Conservation (phyloP, 2,113 vertebrate species). For the Dolichotis patagonum region DNA sequence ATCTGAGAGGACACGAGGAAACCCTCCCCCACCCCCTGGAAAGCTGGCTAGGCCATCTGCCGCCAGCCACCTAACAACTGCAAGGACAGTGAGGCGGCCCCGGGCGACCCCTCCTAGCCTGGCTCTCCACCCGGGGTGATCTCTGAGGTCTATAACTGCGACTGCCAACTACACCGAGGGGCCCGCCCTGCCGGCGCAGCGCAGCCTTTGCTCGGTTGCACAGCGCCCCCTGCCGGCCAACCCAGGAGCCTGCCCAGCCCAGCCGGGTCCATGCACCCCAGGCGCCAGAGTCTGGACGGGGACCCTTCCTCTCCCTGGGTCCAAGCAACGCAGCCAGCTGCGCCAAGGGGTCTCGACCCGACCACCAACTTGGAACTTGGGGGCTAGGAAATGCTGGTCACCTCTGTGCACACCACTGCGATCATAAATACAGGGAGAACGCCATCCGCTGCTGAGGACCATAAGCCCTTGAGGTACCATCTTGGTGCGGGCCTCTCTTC, state of each 20-base stretch:
- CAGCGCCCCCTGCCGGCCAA: constrained; percentile 85
- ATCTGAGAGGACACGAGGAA: background rate
- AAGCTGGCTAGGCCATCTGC: background rate
- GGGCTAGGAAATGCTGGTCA: background rate
- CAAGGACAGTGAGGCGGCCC: background rate
- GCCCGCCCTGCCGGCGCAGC: fast-evolving
- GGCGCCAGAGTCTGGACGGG: background rate
- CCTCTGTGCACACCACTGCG: background rate
- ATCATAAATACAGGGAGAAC: background rate
- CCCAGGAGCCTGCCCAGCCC: too few relatives aligned
- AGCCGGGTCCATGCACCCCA: fast-evolving
- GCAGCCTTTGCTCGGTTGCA: constrained; percentile 64
- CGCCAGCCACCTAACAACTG: background rate
- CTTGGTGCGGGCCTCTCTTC: background rate
- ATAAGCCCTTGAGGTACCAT: too few relatives aligned
- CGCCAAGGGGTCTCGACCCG: background rate
- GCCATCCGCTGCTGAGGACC: background rate
- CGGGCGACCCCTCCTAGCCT: background rate
- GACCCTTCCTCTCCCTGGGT: background rate
- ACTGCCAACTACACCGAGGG: background rate
- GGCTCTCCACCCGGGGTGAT: background rate
- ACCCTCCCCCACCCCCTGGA: too few relatives aligned
- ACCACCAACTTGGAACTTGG: background rate
- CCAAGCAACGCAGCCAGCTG: fast-evolving
- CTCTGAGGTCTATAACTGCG: background rate